Evolutionary conservation across 2,113 vertebrate species (phyloP), one percentile per base, ranked within the genome.

Genomic region (Panurus biarmicus): DNA sequence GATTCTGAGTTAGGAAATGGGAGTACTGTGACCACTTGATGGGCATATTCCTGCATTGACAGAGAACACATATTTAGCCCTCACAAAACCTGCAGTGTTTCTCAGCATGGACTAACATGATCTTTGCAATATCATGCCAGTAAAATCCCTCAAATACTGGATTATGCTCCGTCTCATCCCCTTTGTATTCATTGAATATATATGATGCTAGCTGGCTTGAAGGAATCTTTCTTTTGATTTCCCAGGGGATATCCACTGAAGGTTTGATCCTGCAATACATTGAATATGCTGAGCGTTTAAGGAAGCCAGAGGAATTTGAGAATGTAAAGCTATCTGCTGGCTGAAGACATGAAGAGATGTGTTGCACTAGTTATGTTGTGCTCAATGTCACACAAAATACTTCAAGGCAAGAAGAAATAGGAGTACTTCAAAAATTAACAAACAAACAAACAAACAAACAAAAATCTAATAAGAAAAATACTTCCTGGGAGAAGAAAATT

Each of bases 211-310:
- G 38, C 67, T 94, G 90, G 78, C 85, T 95, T 93, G 81, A 91
- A 95, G 94, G 91, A 93, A 93, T 89, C 81, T 91, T 80, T 62
- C 74, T 79, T 95, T 87, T 94, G 85, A 89, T 96, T 96, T 96
- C 95, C 95, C 87, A 64, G 62, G 75, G 60, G 95, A 77, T 58
- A 89, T 31, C 26, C 50, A 38, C 61, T 35, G 54, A 79, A 69
- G 23, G 73, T 60, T 82, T 87, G 80, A 76, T 93, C 64, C 71
- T 85, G 42, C 50, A 85, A 36, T 51, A 44, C 56, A 44, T 15
- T 35, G 62, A 85, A 85, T 53, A 54, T 0, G 1, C 58, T 76
- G 54, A 60, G 36, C 51, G 77, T 79, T 93, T 89, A 80, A 89
- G 44, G 71, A 93, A 87, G 62, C 21, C 29, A 82, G 70, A 89